Conservation (phyloP, 2,797 vertebrate species). For the Helostoma temminkii region DNA sequence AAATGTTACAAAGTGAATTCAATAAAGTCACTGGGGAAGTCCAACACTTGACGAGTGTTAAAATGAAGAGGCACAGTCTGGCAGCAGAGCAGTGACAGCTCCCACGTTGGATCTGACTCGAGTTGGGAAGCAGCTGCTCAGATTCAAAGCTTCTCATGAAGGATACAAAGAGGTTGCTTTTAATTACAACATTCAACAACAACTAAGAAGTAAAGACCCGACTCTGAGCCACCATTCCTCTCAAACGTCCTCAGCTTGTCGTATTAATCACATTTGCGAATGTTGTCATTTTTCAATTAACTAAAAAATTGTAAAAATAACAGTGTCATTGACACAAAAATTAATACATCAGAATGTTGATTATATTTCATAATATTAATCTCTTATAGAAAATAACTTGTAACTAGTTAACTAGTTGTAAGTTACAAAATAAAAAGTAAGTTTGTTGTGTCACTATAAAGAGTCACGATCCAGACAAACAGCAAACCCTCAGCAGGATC, state of each 20-base stretch:
- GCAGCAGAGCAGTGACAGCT: slow-evolving; percentile 20
- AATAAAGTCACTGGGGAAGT: slow-evolving; percentile 53
- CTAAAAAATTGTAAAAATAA: too few species aligned
- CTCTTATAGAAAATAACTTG: too few species aligned
- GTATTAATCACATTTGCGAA: neutral
- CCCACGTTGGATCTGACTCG: slow-evolving; percentile 28
- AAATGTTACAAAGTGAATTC: slow-evolving; percentile 71
- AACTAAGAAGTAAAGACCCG: neutral
- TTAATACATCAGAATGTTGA: too few species aligned
- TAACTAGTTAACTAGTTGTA: too few species aligned
- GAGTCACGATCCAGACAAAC: too few species aligned
- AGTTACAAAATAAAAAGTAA: too few species aligned
- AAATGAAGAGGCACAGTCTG: slow-evolving; percentile 16
- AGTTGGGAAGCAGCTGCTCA: slow-evolving; percentile 22
- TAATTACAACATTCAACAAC: neutral
- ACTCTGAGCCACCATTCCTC: neutral
- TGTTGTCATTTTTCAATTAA: too few species aligned
- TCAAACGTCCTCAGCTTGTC: neutral
- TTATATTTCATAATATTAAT: too few species aligned
- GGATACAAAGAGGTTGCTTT: slow-evolving; percentile 10
- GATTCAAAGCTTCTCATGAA: slow-evolving; percentile 14
- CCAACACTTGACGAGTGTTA: slow-evolving; percentile 16
- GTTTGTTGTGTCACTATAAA: too few species aligned
- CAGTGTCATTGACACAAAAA: too few species aligned
- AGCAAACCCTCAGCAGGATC: too few species aligned